Evolutionary conservation across 2,113 vertebrate genomes (phyloP), one percentile per base, ranked within the genome.

Genomic region (Rhynchomys soricoides): DNA sequence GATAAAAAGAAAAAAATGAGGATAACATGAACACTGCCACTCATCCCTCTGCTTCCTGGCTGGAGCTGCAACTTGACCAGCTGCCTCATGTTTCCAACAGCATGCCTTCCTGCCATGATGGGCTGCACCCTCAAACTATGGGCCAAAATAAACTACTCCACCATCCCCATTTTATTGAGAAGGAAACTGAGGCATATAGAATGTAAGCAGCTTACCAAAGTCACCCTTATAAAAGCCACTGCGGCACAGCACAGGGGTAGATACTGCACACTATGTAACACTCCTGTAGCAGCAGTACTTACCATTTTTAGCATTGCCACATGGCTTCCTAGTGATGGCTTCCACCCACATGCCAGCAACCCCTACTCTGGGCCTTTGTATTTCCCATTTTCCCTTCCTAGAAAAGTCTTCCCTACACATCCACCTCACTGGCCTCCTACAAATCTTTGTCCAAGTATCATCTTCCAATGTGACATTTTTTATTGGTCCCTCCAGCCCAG

Each of bases 171-270:
- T 88, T 90, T 92, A 88, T 40, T 90, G 62, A 91, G 78, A 50
- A 92, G 26, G 68, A 96, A 73, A 85, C 55, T 68, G 78, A 95
- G 45, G 79, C 59, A 86, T 12, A 34, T 40, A 93, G 22, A 57
- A 2, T 31, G 62, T 91, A 93, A 66, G 29, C 50, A 9, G 34
- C 59, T 86, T 73, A 0, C 22, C 40, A 86, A 94, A n/a, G 52
- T 74, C 55, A 93, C 24, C 29, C 59, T 52, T 85, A 81, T 52
- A 86, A 83, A 95, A 92, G 29, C 75, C 70, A 81, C 4, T 34
- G 62, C 55, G 71, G 22, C 40, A 79, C n/a, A 95, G 57, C 93
- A 31, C 68, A 79, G 29, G 16, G 11, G 16, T 82, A 68, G 91
- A 93, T 40, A 29, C 34, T 31, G 40, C 89, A 89, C 66, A 22